These are phyloP conservation scores for Burhinus bistriatus DNA, from an alignment of 2,113 vertebrate species.

Conservation along the genomic window DNA sequence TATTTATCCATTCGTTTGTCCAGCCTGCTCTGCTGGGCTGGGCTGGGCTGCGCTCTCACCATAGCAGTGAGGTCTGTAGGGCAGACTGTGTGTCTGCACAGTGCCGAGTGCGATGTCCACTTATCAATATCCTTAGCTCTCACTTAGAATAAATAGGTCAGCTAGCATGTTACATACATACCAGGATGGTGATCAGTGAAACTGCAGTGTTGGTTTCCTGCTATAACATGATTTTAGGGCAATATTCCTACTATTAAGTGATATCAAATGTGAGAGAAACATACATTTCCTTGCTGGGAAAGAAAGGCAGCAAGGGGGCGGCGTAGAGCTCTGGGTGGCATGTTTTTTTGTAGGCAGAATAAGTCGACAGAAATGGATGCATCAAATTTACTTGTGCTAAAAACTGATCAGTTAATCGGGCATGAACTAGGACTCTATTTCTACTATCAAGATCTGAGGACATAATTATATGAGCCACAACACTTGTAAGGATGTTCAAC, in stretches of 20 bases:
- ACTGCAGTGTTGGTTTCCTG: neutral
- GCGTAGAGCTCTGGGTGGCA: neutral
- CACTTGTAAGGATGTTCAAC: slow-evolving; percentile 34
- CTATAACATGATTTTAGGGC: neutral
- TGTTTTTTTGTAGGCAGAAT: neutral
- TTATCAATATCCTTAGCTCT: neutral
- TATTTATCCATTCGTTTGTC: neutral
- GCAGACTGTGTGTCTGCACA: neutral
- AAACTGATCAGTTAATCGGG: neutral
- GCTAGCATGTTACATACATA: neutral
- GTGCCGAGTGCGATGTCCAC: neutral
- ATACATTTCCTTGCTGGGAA: neutral
- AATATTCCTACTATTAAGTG: neutral
- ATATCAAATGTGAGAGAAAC: neutral
- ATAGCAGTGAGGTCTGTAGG: neutral
- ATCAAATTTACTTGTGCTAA: slow-evolving; percentile 8
- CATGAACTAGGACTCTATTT: slow-evolving; percentile 20
- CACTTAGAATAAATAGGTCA: neutral
- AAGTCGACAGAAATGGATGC: neutral
- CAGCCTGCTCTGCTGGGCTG: neutral
- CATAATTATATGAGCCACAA: slow-evolving; percentile 54
- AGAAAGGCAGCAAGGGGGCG: neutral
- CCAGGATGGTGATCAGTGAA: neutral
- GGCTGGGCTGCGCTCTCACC: neutral
- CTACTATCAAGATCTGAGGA: slow-evolving; percentile 14